Conservation (phyloP, 2,888 invertebrate species). For the Baccha elongata region DNA sequence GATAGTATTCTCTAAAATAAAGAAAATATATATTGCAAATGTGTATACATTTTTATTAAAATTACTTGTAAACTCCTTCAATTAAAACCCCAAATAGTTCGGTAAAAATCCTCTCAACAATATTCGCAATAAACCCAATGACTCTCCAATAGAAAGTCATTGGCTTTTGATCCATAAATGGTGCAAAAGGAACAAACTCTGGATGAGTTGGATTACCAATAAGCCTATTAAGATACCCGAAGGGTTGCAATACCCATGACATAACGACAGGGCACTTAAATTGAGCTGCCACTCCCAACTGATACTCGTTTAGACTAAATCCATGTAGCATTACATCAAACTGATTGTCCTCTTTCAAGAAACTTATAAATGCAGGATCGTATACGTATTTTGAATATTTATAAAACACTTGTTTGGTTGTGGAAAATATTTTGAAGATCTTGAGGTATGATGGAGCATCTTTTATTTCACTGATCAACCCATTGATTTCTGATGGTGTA, state of each 20-base stretch:
- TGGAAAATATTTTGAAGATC: slow-evolving; percentile 2
- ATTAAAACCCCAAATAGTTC: not conserved
- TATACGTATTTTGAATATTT: slow-evolving; percentile 43
- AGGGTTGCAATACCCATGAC: slow-evolving; percentile 70
- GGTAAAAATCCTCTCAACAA: slow-evolving; percentile 14
- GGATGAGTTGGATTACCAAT: slow-evolving; percentile 74
- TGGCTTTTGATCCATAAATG: slow-evolving; percentile 31
- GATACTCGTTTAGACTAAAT: slow-evolving; percentile 74
- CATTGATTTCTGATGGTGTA: slow-evolving; percentile 9
- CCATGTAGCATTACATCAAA: slow-evolving; percentile 76
- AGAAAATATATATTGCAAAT: too few species aligned
- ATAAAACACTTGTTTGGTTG: not conserved
- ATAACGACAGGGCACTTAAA: slow-evolving; percentile 76
- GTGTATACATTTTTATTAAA: not conserved
- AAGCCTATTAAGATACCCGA: slow-evolving; percentile 54
- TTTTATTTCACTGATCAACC: slow-evolving; percentile 7
- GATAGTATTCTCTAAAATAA: slow-evolving; percentile 69
- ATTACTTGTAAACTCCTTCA: slow-evolving; percentile 18
- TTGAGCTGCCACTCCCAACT: slow-evolving; percentile 76
- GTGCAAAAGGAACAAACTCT: slow-evolving; percentile 59
- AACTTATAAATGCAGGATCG: slow-evolving; percentile 68
- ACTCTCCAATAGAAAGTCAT: slow-evolving; percentile 70
- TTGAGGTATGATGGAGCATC: not conserved
- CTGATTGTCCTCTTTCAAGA: slow-evolving; percentile 73
- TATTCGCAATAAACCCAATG: slow-evolving; percentile 49